Base-by-base conservation (phyloP, 2,888 invertebrate genomes). In the Epirrhoe alternata region DNA sequence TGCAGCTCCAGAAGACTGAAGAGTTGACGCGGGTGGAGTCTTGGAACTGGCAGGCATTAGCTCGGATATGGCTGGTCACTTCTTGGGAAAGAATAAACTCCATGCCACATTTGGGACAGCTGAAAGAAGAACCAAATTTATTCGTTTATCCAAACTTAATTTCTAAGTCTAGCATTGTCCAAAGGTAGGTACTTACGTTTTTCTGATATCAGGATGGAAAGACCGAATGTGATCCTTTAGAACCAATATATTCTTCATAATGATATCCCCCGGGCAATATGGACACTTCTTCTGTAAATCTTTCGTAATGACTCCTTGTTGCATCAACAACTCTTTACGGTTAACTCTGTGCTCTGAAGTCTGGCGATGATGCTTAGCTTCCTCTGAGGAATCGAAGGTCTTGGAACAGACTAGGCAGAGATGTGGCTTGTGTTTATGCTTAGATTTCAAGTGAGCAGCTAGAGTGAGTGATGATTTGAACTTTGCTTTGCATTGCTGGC, bases 11-110 rank as follows among this genome's bases (percentile, higher is more conserved):
- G 58, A 89, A 82, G 31, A 86, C 80, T 0, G 86, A 81, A 0
- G 86, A 78, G 58, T 69, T 81, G 6, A 79, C 74, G 0, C 78
- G 69, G 6, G 78, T 74, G 0, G 81, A 73, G 30, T 72, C 64
- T 51, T 83, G 79, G 69, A 94, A 94, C 45, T 88, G 91, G 81
- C 95, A 96, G 3, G 93, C 89, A 68, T 95, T 95, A 68, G 92
- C 90, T 64, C 95, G 91, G n/a, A 96, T 93, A 80, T 97, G 97
- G 10, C 94, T 94, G 0, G 96, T 95, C 10, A 97, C 94, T 79
- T 97, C 97, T 91, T 97, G 97, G 0, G 96, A 93, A 0, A 96
- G 89, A 0, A 95, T 94, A 80, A 97, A 97, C 10, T 92, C 87
- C 81, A 94, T 88, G 0, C 96, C 97, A 77, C 97, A 97, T 74